Evolutionary conservation across 2,888 invertebrate species (phyloP).

Genomic region (Ichneumoninae sp.): DNA sequence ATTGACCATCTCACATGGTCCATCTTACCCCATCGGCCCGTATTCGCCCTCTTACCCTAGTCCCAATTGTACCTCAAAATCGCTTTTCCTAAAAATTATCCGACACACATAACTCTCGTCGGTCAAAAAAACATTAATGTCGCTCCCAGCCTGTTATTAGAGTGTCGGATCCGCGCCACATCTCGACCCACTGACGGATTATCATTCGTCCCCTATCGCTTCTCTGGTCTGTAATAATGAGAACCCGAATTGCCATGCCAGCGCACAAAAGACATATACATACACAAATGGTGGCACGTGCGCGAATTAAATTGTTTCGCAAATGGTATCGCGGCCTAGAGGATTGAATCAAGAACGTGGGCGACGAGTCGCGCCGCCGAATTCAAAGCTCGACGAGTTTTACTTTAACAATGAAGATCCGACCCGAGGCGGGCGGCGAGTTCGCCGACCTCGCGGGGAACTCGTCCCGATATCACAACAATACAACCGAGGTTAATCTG

Average conservation of each 20-base stretch:
- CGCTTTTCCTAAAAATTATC: not conserved
- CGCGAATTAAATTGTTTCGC: constrained; percentile 34
- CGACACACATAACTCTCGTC: not conserved
- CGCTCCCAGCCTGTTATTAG: not conserved
- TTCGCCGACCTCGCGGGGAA: not conserved
- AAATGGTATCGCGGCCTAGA: constrained; percentile 15
- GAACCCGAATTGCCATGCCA: constrained; percentile 53
- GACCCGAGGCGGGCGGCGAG: not conserved
- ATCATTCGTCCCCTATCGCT: constrained; percentile 3
- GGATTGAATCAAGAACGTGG: constrained; percentile 25
- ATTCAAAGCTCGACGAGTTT: constrained; percentile 10
- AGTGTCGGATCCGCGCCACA: not conserved
- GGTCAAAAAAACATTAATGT: not conserved
- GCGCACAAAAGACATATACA: not conserved
- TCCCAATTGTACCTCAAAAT: not conserved
- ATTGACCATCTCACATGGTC: too few relatives aligned
- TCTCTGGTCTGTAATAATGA: constrained; percentile 36
- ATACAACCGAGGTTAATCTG: constrained; percentile 31
- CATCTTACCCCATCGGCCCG: too few relatives aligned
- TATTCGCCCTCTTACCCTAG: too few relatives aligned
- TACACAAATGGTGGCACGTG: constrained; percentile 10
- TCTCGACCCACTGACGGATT: not conserved
- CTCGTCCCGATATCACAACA: constrained; percentile 20
- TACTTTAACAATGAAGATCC: not conserved
- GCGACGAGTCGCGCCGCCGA: not conserved